Conservation (phyloP, 2,113 vertebrate species). For the Seriola dumerili region DNA sequence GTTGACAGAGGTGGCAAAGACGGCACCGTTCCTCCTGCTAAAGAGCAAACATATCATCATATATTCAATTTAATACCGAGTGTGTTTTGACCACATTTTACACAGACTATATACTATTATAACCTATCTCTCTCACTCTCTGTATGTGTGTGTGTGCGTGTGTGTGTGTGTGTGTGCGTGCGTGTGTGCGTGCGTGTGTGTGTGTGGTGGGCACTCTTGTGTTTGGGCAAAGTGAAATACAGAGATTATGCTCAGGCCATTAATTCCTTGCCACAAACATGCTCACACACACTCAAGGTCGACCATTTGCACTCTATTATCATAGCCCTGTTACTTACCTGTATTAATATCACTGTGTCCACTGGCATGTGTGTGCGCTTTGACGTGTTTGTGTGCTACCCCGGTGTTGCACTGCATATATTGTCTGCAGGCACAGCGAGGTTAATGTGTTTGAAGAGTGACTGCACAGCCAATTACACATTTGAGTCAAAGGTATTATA, state of each 20-base stretch:
- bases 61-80: not conserved
- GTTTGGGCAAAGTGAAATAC: conserved; percentile 22
- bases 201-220: not conserved
- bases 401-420: conserved; percentile 29
- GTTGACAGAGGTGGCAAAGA: conserved; percentile 15
- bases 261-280: conserved; percentile 40
- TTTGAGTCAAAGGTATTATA: conserved; percentile 26
- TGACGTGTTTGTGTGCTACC: not conserved
- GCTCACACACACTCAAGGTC: conserved; percentile 27
- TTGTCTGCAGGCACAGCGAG: conserved; percentile 1
- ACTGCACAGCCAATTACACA: conserved; percentile 24
- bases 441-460: conserved; percentile 44
- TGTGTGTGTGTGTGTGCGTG: not conserved
- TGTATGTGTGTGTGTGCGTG: too few species aligned
- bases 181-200: conserved; percentile 4
- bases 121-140: too few species aligned
- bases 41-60: conserved; percentile 31
- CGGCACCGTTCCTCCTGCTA: not conserved
- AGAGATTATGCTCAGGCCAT: conserved; percentile 40
- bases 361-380: not conserved
- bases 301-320: conserved; percentile 38
- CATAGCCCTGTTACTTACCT: conserved; percentile 1
- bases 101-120: not conserved
- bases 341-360: conserved; percentile 19
- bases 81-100: not conserved